Conservation (phyloP, 2,797 vertebrate species). For the Poecile montanus region DNA sequence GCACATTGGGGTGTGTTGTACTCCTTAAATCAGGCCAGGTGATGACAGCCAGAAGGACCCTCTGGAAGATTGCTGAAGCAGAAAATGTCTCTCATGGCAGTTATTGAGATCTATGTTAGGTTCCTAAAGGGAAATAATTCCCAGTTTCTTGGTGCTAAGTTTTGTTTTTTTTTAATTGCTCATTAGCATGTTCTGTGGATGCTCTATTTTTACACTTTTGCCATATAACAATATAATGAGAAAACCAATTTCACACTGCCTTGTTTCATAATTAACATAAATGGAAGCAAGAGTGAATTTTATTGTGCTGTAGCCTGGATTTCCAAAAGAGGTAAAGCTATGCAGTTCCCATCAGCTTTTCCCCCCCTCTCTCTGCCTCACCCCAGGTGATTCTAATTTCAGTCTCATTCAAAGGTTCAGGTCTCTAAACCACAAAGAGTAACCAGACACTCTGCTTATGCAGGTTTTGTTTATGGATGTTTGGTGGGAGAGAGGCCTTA, state of each 20-base stretch:
- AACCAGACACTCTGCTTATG: not conserved
- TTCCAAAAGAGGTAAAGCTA: not conserved
- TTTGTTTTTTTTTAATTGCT: not conserved
- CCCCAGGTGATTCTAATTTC: not conserved
- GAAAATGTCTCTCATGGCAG: not conserved
- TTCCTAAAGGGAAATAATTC: not conserved
- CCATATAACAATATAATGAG: not conserved
- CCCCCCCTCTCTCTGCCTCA: not conserved
- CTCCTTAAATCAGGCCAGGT: not conserved
- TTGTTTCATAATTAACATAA: not conserved
- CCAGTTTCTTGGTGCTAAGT: not conserved
- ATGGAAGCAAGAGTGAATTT: not conserved
- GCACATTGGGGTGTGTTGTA: not conserved
- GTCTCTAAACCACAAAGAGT: not conserved
- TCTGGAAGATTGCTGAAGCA: not conserved
- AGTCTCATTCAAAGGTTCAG: not conserved
- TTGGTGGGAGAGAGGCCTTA: not conserved
- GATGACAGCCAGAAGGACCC: not conserved
- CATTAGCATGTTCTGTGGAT: not conserved
- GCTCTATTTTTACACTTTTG: constrained; percentile 3
- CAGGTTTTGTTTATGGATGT: not conserved
- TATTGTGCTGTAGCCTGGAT: not conserved
- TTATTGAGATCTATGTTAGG: not conserved
- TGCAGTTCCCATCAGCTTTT: not conserved
- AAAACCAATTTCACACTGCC: not conserved